A percentile compares a stretch with the other conserved stretches of the same genome.
Conservation (phyloP, 2,797 vertebrate genomes). For the Rhynchonycteris naso region DNA sequence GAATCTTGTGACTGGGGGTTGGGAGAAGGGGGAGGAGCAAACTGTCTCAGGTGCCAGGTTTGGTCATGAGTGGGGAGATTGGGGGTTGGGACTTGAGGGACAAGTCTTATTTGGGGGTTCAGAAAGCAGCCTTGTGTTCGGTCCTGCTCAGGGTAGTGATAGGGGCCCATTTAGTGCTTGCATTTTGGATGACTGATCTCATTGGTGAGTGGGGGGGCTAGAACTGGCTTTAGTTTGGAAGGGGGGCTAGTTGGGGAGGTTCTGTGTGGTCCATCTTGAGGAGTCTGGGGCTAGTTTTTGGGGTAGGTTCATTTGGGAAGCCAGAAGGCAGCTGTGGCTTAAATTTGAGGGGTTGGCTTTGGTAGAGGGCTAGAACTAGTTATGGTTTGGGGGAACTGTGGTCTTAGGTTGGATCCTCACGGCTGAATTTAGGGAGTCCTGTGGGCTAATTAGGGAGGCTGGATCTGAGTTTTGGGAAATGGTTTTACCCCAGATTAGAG, state of each 20-base stretch:
- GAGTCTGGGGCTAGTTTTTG: conserved; percentile 28
- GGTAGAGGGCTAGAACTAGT: background rate
- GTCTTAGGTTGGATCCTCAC: background rate
- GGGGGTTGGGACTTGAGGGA: conserved; percentile 18
- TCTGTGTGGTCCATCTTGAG: background rate
- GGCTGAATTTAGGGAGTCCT: background rate
- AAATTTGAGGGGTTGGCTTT: background rate
- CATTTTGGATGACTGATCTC: background rate
- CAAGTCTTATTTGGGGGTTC: background rate
- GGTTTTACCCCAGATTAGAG: background rate
- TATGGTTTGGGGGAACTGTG: conserved; percentile 31
- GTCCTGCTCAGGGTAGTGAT: background rate
- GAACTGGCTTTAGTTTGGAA: background rate
- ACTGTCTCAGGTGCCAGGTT: conserved; percentile 70
- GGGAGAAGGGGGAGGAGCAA: conserved; percentile 55
- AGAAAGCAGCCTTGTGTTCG: background rate
- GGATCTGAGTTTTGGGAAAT: background rate
- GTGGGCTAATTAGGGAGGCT: background rate
- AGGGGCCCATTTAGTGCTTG: background rate
- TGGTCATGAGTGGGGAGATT: conserved; percentile 51
- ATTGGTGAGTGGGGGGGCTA: background rate
- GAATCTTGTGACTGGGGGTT: conserved; percentile 71
- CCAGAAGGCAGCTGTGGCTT: background rate
- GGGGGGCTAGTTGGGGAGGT: background rate
- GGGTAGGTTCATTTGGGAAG: background rate